Evolutionary conservation across 1,140 invertebrate species (phyloP).

Genomic region (Helicorthomorpha holstii): DNA sequence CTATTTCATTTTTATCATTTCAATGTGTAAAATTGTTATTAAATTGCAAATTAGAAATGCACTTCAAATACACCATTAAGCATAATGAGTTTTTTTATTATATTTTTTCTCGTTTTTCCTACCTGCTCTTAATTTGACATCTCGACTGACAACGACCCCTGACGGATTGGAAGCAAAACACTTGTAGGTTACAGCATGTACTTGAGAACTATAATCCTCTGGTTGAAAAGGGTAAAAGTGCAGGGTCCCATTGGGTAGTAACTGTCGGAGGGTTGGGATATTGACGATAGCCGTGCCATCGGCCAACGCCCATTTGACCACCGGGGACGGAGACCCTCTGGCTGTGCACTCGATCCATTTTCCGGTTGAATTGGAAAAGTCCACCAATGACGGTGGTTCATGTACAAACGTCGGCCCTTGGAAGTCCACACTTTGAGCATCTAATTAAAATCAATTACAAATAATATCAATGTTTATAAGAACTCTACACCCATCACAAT

Average conservation of each 20-base stretch:
- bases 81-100: no score
- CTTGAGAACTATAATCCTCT: conserved; percentile 18
- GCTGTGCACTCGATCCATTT: conserved; percentile 81
- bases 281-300: conserved; percentile 78
- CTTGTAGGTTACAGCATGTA: conserved; percentile 27
- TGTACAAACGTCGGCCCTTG: conserved; percentile 72
- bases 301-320: conserved; percentile 76
- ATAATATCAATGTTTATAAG: no score
- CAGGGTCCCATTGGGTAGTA: conserved; percentile 30
- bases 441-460: no score
- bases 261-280: conserved; percentile 70
- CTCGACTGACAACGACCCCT: conserved; percentile 56
- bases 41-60: no score
- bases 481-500: no score
- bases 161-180: conserved; percentile 58
- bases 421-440: neutral
- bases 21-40: no score
- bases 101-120: no score
- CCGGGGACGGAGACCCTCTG: conserved; percentile 69
- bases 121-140: conserved; percentile 67
- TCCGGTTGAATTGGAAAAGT: conserved; percentile 86
- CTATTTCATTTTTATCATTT: no score
- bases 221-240: conserved; percentile 25
- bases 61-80: no score
- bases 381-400: conserved; percentile 74